These are phyloP conservation scores for Galago senegalensis DNA, from an alignment of 2,797 vertebrate species.

Conservation along the genomic window DNA sequence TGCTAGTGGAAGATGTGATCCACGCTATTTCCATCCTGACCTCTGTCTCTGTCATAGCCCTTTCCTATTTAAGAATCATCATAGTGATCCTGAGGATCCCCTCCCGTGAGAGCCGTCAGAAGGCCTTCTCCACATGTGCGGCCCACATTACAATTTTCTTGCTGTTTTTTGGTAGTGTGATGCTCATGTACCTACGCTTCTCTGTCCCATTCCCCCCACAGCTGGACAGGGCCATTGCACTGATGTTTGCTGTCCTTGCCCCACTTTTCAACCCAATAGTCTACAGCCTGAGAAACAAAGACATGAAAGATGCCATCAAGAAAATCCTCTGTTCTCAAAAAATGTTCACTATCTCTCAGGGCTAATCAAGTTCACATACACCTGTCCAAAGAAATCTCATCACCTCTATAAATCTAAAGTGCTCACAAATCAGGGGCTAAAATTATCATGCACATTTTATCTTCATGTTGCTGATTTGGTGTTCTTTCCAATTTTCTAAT, in stretches of 20 bases:
- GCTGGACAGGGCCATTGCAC: constrained; percentile 44
- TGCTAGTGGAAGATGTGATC: constrained; percentile 70
- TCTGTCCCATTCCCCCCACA: constrained; percentile 48
- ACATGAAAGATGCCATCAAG: constrained; percentile 74
- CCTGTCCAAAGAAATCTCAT: neutral
- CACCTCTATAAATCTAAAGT: neutral
- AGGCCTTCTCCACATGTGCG: constrained; percentile 65
- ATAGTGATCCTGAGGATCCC: constrained; percentile 44
- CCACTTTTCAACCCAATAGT: constrained; percentile 75
- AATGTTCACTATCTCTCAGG: neutral
- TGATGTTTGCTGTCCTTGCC: constrained; percentile 73
- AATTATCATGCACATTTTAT: neutral
- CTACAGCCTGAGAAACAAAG: constrained; percentile 78
- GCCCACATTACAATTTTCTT: constrained; percentile 72
- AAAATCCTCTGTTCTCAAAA: constrained; percentile 55
- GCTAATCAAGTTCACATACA: neutral
- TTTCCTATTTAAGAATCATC: constrained; percentile 74
- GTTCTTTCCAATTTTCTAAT: neutral
- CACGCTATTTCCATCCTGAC: constrained; percentile 73
- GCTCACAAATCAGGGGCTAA: neutral
- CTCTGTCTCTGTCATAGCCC: constrained; percentile 45
- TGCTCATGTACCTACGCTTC: constrained; percentile 75
- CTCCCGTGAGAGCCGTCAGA: constrained; percentile 10
- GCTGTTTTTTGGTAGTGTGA: constrained; percentile 63
- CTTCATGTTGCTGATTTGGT: neutral